Conservation (phyloP, 2,113 vertebrate species). For the Xiphias gladius region DNA sequence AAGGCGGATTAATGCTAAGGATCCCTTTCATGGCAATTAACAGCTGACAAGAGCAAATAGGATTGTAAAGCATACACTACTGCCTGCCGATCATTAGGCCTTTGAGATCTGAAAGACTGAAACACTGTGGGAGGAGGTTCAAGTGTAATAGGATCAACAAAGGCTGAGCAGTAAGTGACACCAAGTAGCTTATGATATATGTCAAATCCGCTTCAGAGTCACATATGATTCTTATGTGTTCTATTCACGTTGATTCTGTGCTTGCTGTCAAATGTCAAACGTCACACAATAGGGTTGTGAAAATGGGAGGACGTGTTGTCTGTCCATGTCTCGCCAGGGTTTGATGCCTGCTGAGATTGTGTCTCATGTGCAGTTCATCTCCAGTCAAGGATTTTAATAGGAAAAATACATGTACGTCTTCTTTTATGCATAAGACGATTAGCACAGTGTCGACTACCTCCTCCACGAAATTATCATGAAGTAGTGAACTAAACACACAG, state of each 20-base stretch:
- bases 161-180: conserved; percentile 45
- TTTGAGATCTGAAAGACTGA: conserved; percentile 46
- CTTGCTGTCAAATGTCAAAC: not conserved
- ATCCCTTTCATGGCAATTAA: conserved; percentile 71
- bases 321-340: conserved; percentile 9
- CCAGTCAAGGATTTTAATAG: conserved; percentile 31
- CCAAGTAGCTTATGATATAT: conserved; percentile 55
- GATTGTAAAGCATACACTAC: conserved; percentile 60
- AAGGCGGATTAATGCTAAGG: conserved; percentile 69
- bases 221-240: conserved; percentile 29
- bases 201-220: conserved; percentile 43
- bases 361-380: conserved; percentile 24
- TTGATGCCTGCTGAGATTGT: not conserved
- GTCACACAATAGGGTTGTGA: not conserved
- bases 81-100: conserved; percentile 63
- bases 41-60: conserved; percentile 73
- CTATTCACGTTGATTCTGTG: conserved; percentile 6
- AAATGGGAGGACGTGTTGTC: not conserved
- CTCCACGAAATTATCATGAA: conserved; percentile 2
- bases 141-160: conserved; percentile 71
- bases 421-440: conserved; percentile 40
- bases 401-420: conserved; percentile 36
- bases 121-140: conserved; percentile 54
- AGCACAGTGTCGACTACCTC: conserved; percentile 16
- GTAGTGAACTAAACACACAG: not conserved